Conservation (phyloP, 2,888 invertebrate species). For the Lithophane socia region DNA sequence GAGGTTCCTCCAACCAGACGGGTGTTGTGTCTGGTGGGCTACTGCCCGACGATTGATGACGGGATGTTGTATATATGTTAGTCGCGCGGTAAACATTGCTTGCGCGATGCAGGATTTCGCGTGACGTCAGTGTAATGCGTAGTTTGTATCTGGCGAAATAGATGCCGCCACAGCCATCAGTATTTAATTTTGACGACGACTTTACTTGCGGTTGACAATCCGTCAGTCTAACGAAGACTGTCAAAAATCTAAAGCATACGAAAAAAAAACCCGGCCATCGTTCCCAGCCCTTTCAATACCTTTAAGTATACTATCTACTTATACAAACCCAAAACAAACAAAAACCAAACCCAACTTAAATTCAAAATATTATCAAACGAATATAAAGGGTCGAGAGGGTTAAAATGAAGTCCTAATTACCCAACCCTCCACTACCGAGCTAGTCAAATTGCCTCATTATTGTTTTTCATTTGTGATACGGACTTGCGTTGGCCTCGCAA, state of each 20-base stretch:
- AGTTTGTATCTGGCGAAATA: no score
- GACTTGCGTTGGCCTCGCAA: conserved; percentile 40
- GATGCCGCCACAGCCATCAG: background rate
- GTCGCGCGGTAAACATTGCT: no score
- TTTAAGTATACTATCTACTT: background rate
- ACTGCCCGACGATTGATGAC: no score
- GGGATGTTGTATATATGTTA: no score
- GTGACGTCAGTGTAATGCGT: no score
- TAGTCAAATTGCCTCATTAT: conserved; percentile 77
- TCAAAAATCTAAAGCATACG: background rate
- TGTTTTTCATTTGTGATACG: conserved; percentile 77
- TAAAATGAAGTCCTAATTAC: conserved; percentile 59
- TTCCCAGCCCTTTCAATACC: background rate
- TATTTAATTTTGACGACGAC: background rate
- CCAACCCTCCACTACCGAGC: conserved; percentile 57
- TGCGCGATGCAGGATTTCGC: no score
- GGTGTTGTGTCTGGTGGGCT: no score
- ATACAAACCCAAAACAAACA: conserved; percentile 14
- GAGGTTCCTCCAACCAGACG: no score
- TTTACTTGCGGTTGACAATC: background rate
- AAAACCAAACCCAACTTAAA: conserved; percentile 25
- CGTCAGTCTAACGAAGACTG: background rate
- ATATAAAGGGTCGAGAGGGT: conserved; percentile 46
- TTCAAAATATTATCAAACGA: conserved; percentile 30
- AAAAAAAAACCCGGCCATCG: background rate